Percentiles rank a stretch among this genome's conserved stretches.
These are phyloP conservation scores for Caranx melampygus DNA, from an alignment of 2,113 vertebrate species.

Conservation along the genomic window DNA sequence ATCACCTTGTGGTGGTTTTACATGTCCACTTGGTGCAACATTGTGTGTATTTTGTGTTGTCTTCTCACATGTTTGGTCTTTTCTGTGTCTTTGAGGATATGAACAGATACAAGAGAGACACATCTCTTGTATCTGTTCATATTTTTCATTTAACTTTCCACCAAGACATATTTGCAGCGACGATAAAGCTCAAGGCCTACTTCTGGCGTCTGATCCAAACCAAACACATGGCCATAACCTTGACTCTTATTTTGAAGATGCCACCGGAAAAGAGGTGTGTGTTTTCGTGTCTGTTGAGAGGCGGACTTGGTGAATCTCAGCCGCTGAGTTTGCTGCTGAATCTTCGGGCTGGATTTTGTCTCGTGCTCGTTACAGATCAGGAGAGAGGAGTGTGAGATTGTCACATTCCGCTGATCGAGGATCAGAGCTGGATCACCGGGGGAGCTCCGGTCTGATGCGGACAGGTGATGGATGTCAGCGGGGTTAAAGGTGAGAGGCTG, in stretches of 20 bases:
- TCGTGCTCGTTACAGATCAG: background rate
- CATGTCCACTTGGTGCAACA: too few species aligned
- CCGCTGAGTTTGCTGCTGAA: background rate
- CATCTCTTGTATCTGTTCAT: too few species aligned
- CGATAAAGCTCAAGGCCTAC: too few species aligned
- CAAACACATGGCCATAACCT: too few species aligned
- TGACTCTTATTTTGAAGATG: slow-evolving; percentile 62
- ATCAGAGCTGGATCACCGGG: slow-evolving; percentile 2
- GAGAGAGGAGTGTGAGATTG: background rate
- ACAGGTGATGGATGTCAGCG: slow-evolving; percentile 71
- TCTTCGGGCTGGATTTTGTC: background rate
- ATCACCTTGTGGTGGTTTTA: too few species aligned
- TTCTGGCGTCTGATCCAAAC: too few species aligned
- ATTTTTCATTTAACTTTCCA: too few species aligned
- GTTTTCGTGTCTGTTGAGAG: background rate
- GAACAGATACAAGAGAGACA: too few species aligned
- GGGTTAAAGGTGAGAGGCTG: slow-evolving; percentile 53
- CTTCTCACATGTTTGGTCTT: too few species aligned
- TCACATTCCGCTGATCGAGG: background rate
- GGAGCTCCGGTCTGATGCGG: slow-evolving; percentile 63
- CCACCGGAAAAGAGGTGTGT: background rate
- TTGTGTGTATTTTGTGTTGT: too few species aligned
- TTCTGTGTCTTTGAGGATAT: too few species aligned
- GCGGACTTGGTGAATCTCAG: slow-evolving; percentile 25
- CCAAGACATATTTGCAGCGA: too few species aligned